Conservation (phyloP, 2,888 invertebrate genomes). For the Vesta saturnalis region DNA sequence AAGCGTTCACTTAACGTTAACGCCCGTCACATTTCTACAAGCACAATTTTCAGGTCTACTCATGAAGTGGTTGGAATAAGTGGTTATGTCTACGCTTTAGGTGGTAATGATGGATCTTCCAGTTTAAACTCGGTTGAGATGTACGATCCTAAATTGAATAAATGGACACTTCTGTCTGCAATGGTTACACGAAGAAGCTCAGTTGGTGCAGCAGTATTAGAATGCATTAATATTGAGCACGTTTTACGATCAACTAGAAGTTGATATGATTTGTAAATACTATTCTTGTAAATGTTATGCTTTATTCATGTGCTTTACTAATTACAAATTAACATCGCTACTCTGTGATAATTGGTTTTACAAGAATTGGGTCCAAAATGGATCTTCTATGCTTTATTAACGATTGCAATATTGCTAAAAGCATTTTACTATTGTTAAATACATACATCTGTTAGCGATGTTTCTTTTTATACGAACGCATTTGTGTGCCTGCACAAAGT, state of each 20-base stretch:
- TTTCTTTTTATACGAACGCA: neutral
- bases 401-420: neutral
- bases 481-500: conserved; percentile 7
- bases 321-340: neutral
- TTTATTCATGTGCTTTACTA: neutral
- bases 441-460: too few relatives aligned
- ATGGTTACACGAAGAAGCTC: conserved; percentile 74
- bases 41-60: conserved; percentile 66
- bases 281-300: neutral
- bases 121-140: conserved; percentile 75
- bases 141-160: conserved; percentile 72
- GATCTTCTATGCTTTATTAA: too few relatives aligned
- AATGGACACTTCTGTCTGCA: conserved; percentile 73
- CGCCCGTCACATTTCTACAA: neutral
- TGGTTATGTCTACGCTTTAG: conserved; percentile 70
- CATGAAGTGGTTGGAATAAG: conserved; percentile 75
- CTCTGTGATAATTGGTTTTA: conserved; percentile 8
- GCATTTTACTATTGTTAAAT: neutral
- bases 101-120: conserved; percentile 77
- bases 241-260: conserved; percentile 52
- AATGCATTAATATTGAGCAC: conserved; percentile 70
- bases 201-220: conserved; percentile 73
- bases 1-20: conserved; percentile 14
- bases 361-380: neutral
- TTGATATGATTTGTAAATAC: conserved; percentile 19